These are phyloP conservation scores for Calidris pugnax DNA, from an alignment of 2,113 vertebrate species.

Conservation along the genomic window DNA sequence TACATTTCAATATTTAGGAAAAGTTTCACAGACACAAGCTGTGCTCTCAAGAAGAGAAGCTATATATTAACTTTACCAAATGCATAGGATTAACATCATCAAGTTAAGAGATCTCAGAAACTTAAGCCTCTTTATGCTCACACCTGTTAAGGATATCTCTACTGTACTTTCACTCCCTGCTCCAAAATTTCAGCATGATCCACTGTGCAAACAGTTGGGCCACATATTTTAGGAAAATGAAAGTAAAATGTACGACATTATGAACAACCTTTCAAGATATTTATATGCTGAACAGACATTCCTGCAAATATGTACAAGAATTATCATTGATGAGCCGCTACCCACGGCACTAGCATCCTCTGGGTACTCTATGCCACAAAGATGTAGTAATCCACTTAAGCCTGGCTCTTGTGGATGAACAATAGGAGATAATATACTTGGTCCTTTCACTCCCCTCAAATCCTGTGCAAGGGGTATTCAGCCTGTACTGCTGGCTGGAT, in stretches of 20 bases:
- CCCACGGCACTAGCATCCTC: not conserved
- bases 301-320: not conserved
- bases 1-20: not conserved
- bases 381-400: not conserved
- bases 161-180: not conserved
- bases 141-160: not conserved
- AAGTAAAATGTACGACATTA: not conserved
- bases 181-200: not conserved
- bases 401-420: not conserved
- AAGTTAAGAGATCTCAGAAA: not conserved
- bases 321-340: not conserved
- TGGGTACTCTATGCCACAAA: not conserved
- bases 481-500: not conserved
- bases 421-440: not conserved
- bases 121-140: not conserved
- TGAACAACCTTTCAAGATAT: not conserved
- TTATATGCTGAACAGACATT: not conserved
- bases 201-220: not conserved
- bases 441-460: not conserved
- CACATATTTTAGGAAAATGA: not conserved
- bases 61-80: not conserved
- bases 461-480: not conserved
- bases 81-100: not conserved
- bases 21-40: not conserved
- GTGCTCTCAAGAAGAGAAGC: not conserved